phyloP scores from a whole-genome alignment of 2,888 invertebrate species.

The Clitarchus hookeri region DNA sequence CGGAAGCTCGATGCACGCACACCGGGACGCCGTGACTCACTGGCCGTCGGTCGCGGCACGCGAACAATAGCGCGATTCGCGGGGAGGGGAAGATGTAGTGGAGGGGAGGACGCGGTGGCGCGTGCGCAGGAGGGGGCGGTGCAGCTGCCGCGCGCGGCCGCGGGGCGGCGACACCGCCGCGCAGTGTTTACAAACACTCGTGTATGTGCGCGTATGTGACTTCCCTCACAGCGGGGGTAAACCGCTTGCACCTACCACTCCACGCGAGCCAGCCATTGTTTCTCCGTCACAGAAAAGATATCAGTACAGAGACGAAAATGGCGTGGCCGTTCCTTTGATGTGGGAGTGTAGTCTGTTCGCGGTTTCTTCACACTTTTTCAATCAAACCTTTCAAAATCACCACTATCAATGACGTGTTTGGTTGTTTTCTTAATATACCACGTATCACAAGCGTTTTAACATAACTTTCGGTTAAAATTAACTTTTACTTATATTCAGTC shows the following conservation, averaged over 20 bases:
- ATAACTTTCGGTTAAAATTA: too few species aligned
- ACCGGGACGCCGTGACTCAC: slow-evolving; percentile 19
- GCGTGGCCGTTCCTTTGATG: too few species aligned
- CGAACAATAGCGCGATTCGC: not conserved
- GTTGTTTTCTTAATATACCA: too few species aligned
- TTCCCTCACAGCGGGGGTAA: not conserved
- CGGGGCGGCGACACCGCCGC: not conserved
- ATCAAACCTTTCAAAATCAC: too few species aligned
- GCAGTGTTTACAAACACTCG: not conserved
- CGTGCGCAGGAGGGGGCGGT: not conserved
- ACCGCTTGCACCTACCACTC: not conserved
- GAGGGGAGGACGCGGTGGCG: slow-evolving; percentile 4
- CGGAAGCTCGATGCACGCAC: not conserved
- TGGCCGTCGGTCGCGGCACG: not conserved
- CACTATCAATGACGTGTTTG: too few species aligned
- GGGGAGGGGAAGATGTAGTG: not conserved
- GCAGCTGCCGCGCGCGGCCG: not conserved
- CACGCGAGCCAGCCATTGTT: too few species aligned
- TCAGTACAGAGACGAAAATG: too few species aligned
- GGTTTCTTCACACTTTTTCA: too few species aligned
- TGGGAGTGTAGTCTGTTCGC: too few species aligned
- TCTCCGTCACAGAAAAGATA: too few species aligned
- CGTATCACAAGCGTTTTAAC: too few species aligned
- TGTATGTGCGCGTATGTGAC: not conserved
- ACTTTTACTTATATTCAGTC: too few species aligned